Evolutionary conservation across 92 coral and sea anemone genomes (phyloP), one percentile per base, ranked within the genome.

Genomic region (Palythoa caribaeorum): DNA sequence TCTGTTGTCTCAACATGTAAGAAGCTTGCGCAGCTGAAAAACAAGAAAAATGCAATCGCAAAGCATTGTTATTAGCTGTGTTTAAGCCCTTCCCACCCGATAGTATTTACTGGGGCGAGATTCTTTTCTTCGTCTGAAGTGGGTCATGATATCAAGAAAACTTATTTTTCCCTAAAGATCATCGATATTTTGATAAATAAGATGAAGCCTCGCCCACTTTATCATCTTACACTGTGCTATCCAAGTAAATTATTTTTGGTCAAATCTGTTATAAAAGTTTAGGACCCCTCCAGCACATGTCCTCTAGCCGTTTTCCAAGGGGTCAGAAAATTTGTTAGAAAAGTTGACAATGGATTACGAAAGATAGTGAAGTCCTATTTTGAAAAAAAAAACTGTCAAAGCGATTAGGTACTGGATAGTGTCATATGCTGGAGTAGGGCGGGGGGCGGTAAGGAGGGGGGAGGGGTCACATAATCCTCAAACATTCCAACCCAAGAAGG

Each of bases 1-100:
- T 87, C 90, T 10, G 85, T 53, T 35, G 86, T 78, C 71, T 87
- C 90, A 5, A 78, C 90, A 69, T 35, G 73, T 20, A 69, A 69
- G 73, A 8, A 69, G 73, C 73, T 69, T 69, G 38, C 38, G 21
- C 47, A 2, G 47, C 73, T 69, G 73, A 69, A 69, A 69, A 68
- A 68, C 20, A 69, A 55, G 12, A 15, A 69, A 69, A 69, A 28
- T 9, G 9, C 73, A 69, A 20, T 39, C 6, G 73, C 73, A 69
- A 69, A 69, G 73, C 39, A 69, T 20, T 69, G 73, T 69, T 69
- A 69, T 69, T 69, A 69, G 73, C 38, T 69, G 73, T 69, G 73
- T 69, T 20, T 69, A 69, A 69, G 7, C 40, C 73, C 38, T 69
- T 69, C 73, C 73, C 73, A 69, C 44, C 73, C 73, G 73, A 69